Evolutionary conservation across 2,888 invertebrate genomes (phyloP).

Genomic region (Escarpia spicata): DNA sequence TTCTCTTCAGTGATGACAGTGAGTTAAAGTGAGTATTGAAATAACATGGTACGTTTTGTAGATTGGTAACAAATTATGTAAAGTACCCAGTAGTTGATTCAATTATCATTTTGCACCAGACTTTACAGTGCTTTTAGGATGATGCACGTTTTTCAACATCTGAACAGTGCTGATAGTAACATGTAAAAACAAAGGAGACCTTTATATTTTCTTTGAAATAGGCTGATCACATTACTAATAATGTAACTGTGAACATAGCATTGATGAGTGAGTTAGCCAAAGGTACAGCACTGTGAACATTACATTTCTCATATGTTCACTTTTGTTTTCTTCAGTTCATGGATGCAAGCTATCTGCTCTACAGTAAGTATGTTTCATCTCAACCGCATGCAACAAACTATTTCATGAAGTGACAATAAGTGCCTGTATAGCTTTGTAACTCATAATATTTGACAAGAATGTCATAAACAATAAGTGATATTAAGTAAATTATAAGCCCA

Average conservation of each 20-base stretch:
- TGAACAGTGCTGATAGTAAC: background rate
- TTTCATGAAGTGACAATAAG: background rate
- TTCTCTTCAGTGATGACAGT: slow-evolving; percentile 38
- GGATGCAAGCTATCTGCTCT: slow-evolving; percentile 16
- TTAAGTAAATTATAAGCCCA: background rate
- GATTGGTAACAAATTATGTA: background rate
- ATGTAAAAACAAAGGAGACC: too few relatives aligned
- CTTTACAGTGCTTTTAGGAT: background rate
- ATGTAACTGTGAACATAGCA: background rate
- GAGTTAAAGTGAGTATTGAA: slow-evolving; percentile 39
- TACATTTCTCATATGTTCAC: background rate
- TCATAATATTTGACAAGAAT: background rate
- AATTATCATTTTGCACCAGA: background rate
- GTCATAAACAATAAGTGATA: background rate
- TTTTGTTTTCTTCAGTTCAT: background rate
- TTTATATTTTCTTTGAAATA: too few relatives aligned
- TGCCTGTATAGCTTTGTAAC: background rate
- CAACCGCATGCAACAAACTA: background rate
- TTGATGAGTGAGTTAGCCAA: background rate
- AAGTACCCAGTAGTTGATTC: background rate
- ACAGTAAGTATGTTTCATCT: background rate
- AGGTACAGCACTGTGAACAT: background rate
- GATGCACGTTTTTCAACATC: background rate
- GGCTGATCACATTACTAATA: background rate
- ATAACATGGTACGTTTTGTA: background rate